Conservation (phyloP, 2,888 invertebrate genomes). For the Omphaloscelis lunosa region DNA sequence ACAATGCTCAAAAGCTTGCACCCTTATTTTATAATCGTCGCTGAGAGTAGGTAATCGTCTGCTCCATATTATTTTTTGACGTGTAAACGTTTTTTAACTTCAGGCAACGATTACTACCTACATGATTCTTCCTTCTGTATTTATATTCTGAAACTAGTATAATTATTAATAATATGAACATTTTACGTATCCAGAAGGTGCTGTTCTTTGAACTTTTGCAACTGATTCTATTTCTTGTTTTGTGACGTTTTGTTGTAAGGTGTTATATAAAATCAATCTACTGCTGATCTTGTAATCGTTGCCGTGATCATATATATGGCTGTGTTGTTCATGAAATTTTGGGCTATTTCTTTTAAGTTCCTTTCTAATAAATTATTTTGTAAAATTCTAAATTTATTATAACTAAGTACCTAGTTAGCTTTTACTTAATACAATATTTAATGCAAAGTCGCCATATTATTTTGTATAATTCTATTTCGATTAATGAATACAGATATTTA, state of each 20-base stretch:
- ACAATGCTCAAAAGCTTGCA: too few relatives aligned
- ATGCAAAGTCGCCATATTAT: constrained; percentile 69
- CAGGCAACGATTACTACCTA: background rate
- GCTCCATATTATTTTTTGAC: background rate
- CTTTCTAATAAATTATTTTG: constrained; percentile 44
- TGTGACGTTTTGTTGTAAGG: constrained; percentile 5
- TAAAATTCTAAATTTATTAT: constrained; percentile 57
- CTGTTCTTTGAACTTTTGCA: constrained; percentile 17
- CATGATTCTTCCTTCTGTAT: background rate
- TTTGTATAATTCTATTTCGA: constrained; percentile 60
- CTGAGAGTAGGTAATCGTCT: background rate
- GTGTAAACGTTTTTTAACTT: background rate
- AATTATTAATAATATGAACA: background rate
- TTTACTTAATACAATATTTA: constrained; percentile 53
- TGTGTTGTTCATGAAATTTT: constrained; percentile 51
- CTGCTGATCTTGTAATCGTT: constrained; percentile 38
- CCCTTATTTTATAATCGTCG: background rate
- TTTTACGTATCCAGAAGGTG: background rate
- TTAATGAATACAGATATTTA: constrained; percentile 59
- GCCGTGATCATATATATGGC: constrained; percentile 59
- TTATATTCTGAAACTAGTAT: background rate
- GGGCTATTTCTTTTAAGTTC: constrained; percentile 55
- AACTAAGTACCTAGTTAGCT: constrained; percentile 46
- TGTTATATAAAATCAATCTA: constrained; percentile 6
- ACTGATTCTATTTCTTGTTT: constrained; percentile 29